phyloP scores from a whole-genome alignment of 2,113 vertebrate species.

The Neodontobutis hainanensis region DNA sequence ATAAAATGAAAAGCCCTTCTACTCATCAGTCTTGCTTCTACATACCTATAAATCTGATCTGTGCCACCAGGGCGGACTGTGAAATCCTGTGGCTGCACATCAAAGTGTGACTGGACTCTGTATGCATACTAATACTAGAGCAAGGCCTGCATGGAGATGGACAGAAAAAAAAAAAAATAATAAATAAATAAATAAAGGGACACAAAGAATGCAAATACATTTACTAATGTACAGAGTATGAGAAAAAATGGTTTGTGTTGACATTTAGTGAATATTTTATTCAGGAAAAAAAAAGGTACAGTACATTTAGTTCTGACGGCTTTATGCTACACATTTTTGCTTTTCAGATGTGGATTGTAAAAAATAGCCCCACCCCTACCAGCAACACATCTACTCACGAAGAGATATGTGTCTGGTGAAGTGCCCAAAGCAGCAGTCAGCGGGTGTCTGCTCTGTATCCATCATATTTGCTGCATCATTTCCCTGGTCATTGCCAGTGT shows the following conservation, averaged over 20 bases:
- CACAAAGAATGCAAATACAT: neutral
- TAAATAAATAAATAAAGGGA: conserved; percentile 1
- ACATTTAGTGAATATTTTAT: conserved; percentile 63
- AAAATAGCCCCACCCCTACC: neutral
- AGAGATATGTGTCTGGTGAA: conserved; percentile 24
- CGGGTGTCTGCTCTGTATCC: conserved; percentile 55
- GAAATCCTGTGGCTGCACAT: conserved; percentile 81
- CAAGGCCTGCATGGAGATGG: conserved; percentile 35
- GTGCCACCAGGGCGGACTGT: conserved; percentile 75
- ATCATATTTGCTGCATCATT: conserved; percentile 60
- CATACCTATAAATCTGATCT: conserved; percentile 79
- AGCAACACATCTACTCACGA: neutral
- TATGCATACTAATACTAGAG: conserved; percentile 74
- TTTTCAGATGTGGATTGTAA: conserved; percentile 28
- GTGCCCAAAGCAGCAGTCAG: conserved; percentile 45
- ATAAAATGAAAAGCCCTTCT: conserved; percentile 69
- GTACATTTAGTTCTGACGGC: conserved; percentile 28
- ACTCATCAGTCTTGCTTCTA: conserved; percentile 72
- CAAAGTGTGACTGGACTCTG: conserved; percentile 74
- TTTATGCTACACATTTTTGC: conserved; percentile 9
- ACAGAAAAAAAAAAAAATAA: conserved; percentile 12
- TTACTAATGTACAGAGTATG: neutral
- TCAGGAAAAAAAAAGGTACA: conserved; percentile 28
- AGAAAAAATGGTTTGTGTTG: conserved; percentile 55
- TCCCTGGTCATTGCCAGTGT: conserved; percentile 59